phyloP scores from a whole-genome alignment of 2,113 vertebrate genomes.

The Anoura caudifer region DNA sequence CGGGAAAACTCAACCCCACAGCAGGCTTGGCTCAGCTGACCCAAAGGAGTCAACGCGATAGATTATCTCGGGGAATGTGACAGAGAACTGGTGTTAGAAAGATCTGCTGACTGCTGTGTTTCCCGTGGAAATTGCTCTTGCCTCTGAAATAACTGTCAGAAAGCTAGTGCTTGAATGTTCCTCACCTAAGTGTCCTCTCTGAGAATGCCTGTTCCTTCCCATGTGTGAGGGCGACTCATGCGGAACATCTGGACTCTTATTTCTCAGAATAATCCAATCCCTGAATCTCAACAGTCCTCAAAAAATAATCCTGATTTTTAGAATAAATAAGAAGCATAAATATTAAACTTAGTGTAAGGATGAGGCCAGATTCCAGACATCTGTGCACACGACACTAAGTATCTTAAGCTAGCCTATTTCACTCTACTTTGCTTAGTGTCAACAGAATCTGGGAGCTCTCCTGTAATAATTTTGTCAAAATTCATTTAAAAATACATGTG shows the following conservation, averaged over 20 bases:
- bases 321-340: not conserved
- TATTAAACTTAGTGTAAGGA: not conserved
- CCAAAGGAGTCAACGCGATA: not conserved
- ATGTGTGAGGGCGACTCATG: not conserved
- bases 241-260: not conserved
- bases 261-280: not conserved
- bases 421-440: not conserved
- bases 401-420: not conserved
- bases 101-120: constrained; percentile 61
- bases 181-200: not conserved
- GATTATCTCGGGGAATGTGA: constrained; percentile 44
- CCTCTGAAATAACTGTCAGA: constrained; percentile 54
- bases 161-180: constrained; percentile 10
- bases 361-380: not conserved
- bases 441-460: not conserved
- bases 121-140: constrained; percentile 49
- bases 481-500: not conserved
- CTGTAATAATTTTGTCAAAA: not conserved
- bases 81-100: constrained; percentile 19
- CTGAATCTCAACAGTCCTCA: not conserved
- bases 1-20: not conserved
- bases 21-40: constrained; percentile 32
- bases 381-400: not conserved
- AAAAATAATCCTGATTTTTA: constrained; percentile 6
- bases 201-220: not conserved